A percentile compares a stretch with the other conserved stretches of the same genome.
phyloP scores from a whole-genome alignment of 2,888 invertebrate genomes.

The Furcula furcula region DNA sequence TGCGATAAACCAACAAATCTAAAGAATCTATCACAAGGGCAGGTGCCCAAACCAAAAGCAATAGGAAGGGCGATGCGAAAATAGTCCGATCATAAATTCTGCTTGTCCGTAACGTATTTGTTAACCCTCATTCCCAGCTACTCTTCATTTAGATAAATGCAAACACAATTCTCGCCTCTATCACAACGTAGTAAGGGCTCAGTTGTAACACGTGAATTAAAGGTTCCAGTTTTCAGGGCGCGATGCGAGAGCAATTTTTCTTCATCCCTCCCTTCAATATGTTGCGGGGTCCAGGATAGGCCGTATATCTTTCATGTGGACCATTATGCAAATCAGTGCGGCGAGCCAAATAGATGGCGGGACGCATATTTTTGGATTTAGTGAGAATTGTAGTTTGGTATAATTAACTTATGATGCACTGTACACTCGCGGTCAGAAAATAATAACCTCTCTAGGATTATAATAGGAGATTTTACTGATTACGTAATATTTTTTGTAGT shows the following conservation, averaged over 20 bases:
- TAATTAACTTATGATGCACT: constrained; percentile 18
- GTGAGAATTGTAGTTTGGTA: constrained; percentile 10
- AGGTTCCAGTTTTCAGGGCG: constrained; percentile 55
- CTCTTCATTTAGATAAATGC: constrained; percentile 24
- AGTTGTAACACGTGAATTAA: constrained; percentile 43
- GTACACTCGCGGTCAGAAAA: too few relatives aligned
- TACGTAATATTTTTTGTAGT: too few relatives aligned
- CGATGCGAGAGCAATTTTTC: constrained; percentile 63
- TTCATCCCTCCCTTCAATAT: constrained; percentile 66
- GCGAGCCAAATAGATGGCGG: constrained; percentile 35
- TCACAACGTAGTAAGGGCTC: constrained; percentile 20
- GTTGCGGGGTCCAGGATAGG: constrained; percentile 56
- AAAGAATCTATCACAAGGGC: constrained; percentile 9
- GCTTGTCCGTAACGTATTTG: constrained; percentile 27
- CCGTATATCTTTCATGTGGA: constrained; percentile 61
- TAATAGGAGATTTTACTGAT: too few relatives aligned
- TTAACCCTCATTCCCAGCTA: constrained; percentile 23
- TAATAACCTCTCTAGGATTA: too few relatives aligned
- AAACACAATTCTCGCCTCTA: constrained; percentile 26
- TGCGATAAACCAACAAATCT: too few relatives aligned
- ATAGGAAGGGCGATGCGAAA: constrained; percentile 14
- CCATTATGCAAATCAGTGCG: constrained; percentile 64
- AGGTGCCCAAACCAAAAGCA: constrained; percentile 18
- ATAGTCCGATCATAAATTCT: constrained; percentile 30
- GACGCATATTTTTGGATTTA: constrained; percentile 32